These are phyloP conservation scores for Gastrophryne carolinensis DNA, from an alignment of 2,797 vertebrate species.

Conservation along the genomic window DNA sequence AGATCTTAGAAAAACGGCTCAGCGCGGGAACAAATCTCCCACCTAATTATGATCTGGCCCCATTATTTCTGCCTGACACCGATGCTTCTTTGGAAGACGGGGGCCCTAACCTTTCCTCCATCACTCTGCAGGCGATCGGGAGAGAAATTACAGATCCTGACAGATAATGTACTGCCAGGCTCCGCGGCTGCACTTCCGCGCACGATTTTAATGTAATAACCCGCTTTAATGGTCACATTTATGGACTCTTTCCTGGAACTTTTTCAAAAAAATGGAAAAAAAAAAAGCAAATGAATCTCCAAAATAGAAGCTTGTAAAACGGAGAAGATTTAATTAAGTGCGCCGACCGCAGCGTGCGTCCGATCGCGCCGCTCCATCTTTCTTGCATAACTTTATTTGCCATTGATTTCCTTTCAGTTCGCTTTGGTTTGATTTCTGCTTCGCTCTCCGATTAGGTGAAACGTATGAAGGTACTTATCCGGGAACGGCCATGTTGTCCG, in stretches of 20 bases:
- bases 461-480: constrained; percentile 33
- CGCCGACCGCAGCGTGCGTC: constrained; percentile 1
- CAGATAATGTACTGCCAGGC: constrained; percentile 45
- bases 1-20: constrained; percentile 35
- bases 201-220: constrained; percentile 65
- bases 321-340: constrained; percentile 38
- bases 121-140: constrained; percentile 34
- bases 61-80: constrained; percentile 16
- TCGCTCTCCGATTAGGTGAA: constrained; percentile 19
- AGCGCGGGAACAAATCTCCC: constrained; percentile 21
- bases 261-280: constrained; percentile 57
- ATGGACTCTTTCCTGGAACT: constrained; percentile 66
- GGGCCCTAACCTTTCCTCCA: constrained; percentile 29
- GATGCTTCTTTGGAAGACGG: constrained; percentile 20
- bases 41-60: constrained; percentile 4
- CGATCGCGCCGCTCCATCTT: constrained; percentile 8
- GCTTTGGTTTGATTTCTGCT: constrained; percentile 6
- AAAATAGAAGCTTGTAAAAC: constrained; percentile 39
- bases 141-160: constrained; percentile 44
- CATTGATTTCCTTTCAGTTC: constrained; percentile 46
- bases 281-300: constrained; percentile 49
- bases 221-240: constrained; percentile 62
- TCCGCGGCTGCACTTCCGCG: constrained; percentile 45
- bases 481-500: constrained; percentile 24
- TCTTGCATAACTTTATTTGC: constrained; percentile 39